These are phyloP conservation scores for Dicerorhinus sumatrensis DNA, from an alignment of 2,113 vertebrate genomes.

Conservation along the genomic window DNA sequence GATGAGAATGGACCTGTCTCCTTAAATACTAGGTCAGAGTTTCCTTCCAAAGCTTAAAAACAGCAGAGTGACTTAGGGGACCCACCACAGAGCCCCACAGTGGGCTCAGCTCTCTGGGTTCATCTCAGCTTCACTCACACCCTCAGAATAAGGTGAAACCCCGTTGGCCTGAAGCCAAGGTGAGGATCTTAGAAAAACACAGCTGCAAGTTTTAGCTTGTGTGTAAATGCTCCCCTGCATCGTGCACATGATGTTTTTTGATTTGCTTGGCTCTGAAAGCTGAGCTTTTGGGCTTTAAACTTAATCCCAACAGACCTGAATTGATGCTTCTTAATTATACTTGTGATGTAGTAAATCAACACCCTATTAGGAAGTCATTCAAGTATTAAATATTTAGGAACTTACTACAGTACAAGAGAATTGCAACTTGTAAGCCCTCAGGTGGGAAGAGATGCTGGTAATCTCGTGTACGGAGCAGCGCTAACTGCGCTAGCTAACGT, in stretches of 20 bases:
- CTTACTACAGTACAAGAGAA: constrained; percentile 57
- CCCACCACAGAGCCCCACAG: neutral
- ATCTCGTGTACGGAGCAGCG: neutral
- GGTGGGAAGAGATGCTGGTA: neutral
- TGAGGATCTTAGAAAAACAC: constrained; percentile 25
- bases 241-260: neutral
- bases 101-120: neutral
- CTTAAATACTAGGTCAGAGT: neutral
- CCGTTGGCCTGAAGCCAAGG: neutral
- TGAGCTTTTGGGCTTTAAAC: constrained; percentile 52
- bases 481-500: neutral
- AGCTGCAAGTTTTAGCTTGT: constrained; percentile 14
- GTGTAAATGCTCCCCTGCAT: neutral
- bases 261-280: constrained; percentile 49
- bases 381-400: constrained; percentile 64
- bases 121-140: neutral
- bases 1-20: neutral
- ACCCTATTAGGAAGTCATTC: constrained; percentile 58
- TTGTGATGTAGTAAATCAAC: constrained; percentile 67
- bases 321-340: constrained; percentile 51
- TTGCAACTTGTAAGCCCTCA: constrained; percentile 60
- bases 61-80: neutral
- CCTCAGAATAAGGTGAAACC: neutral
- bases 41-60: neutral
- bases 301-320: constrained; percentile 53